Evolutionary conservation across 2,797 vertebrate species (phyloP), one percentile per base, ranked within the genome.

Genomic region (Anguilla obscura): DNA sequence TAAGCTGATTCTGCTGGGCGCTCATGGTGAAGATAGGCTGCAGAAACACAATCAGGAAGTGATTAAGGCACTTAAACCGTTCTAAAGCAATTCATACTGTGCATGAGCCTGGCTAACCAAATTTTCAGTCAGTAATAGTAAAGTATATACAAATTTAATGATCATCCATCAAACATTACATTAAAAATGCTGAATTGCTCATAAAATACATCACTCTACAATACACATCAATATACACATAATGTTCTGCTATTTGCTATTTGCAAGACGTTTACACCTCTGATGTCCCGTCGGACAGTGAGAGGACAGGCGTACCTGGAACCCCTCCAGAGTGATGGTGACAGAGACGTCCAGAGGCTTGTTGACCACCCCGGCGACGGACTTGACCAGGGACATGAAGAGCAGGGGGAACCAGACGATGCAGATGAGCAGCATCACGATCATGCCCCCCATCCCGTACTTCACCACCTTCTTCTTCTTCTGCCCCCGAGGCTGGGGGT

Each of bases 11-110:
- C 93, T 99, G 98, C 90, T 99, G 98, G 1, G 98, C 98, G 86
- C 98, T 99, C 98, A 99, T 99, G 7, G 97, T 99, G 94, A 99
- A 99, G 94, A 99, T 98, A 48, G 98, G 98, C 98, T 99, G 91
- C 27, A 90, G 92, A 40, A 93, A 94, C 91, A 93, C 8, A 95
- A 92, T 45, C 18, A 80, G 93, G 95, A 80, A 30, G 85, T 45
- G 40, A 87, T 5, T 82, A 87, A 36, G 86, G 85, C 82, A 69
- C 87, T 86, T 79, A 58, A 48, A 84, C 76, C 80, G 74, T 88
- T 89, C 24, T 60, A 60, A 52, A 18, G 0, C 84, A 60, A 86
- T 16, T 54, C 10, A 30, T 56, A 82, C 71, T 30, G 66, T 27
- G 8, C 3, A 40, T n/a, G 33, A 40, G 45, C 9, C 24, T 3